A percentile compares a stretch with the other conserved stretches of the same genome.
Evolutionary conservation across 1,140 invertebrate species (phyloP).

Genomic region (Hormaphis cornu): DNA sequence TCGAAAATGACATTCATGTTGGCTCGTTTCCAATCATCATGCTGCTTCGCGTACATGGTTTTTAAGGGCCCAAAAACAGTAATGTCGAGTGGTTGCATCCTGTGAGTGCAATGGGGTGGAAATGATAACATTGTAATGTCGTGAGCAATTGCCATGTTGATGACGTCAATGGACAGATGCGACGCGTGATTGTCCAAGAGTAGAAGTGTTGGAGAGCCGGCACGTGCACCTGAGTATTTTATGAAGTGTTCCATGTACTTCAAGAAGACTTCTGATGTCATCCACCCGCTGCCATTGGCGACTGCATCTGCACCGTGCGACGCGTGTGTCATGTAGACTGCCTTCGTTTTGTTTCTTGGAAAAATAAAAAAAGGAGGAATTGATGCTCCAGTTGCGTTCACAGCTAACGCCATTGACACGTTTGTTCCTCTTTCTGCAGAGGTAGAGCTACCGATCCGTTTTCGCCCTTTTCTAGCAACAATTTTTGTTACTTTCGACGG

Average conservation of each 20-base stretch:
- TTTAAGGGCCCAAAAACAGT: conserved; percentile 43
- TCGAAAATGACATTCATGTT: neutral
- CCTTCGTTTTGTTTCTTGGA: neutral
- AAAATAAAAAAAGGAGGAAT: neutral
- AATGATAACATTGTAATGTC: conserved; percentile 38
- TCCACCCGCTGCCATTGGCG: conserved; percentile 9
- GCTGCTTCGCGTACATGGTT: conserved; percentile 20
- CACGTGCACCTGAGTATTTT: neutral
- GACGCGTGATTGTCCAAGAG: neutral
- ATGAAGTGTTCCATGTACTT: conserved; percentile 22
- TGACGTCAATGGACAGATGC: neutral
- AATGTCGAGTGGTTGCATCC: conserved; percentile 40
- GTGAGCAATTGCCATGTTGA: conserved; percentile 36
- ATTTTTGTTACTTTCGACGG: neutral
- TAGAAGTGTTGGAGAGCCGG: neutral
- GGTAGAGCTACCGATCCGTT: conserved; percentile 35
- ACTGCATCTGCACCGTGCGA: neutral
- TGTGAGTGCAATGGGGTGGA: conserved; percentile 39
- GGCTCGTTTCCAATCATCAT: neutral
- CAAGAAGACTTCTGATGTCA: neutral
- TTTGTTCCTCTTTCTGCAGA: neutral
- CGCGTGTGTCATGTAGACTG: neutral
- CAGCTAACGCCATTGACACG: conserved; percentile 1
- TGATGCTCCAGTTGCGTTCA: conserved; percentile 17
- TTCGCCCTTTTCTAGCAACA: conserved; percentile 18